Evolutionary conservation across 1,140 invertebrate species (phyloP), one percentile per base, ranked within the genome.

Genomic region (Apis cerana): DNA sequence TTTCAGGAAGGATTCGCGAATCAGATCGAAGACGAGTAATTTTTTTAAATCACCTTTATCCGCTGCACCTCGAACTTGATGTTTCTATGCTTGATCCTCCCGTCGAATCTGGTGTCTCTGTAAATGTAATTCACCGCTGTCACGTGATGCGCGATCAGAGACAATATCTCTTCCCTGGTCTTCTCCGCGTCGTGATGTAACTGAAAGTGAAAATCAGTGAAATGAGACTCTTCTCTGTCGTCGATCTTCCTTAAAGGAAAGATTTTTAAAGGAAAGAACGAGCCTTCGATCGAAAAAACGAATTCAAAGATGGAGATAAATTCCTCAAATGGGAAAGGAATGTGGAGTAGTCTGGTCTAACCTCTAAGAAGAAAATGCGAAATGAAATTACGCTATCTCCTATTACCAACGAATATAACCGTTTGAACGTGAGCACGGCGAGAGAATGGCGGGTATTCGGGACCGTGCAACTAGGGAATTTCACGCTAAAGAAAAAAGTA

Each of bases 101-200:
- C 97, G 93, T 98, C 97, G 94, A 99, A 99, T 92, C 97, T 97
- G 58, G 99, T 99, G 93, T 98, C 97, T 87, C 97, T 96, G 94
- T 99, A 99, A 92, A 99, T 99, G 92, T 98, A 98, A 95, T 99
- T 99, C 86, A 99, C 98, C 76, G 99, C 99, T 89, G 98, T 99
- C 68, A 99, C 98, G 93, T 99, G 99, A 93, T 99, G 98, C 61
- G 98, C 98, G 93, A 99, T 99, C 80, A 99, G 95, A 1, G 98
- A 98, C 77, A 99, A 95, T 91, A 99, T 99, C 95, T 99, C 99
- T 94, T 99, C 99, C 71, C 97, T 95, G 12, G 98, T 99, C 94
- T 98, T 98, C 91, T 97, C 97, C 88, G 94, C 94, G 91, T 97
- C 96, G 50, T 94, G 93, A 89, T 97, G 96, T 94, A 97, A 90